Percentiles rank a stretch among this genome's conserved stretches.
phyloP scores from a whole-genome alignment of 2,797 vertebrate genomes.

The Myotis findleyi region DNA sequence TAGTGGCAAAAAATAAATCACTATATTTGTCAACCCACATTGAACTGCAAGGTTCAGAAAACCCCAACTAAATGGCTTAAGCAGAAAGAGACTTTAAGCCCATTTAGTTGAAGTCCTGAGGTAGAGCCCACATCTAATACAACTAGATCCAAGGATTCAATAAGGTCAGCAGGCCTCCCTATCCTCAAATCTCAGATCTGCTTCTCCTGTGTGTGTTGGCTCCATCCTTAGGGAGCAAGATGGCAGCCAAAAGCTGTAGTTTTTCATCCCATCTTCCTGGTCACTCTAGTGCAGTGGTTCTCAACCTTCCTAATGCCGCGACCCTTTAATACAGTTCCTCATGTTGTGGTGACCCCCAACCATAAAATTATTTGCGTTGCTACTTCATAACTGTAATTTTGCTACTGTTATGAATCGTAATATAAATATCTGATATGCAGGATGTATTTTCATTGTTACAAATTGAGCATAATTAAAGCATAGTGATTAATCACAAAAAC shows the following conservation, averaged over 20 bases:
- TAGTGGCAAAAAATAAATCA: not conserved
- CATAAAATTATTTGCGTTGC: too few relatives aligned
- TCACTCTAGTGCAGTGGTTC: not conserved
- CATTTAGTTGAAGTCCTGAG: not conserved
- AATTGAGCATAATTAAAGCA: too few relatives aligned
- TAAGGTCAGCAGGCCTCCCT: not conserved
- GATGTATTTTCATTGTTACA: too few relatives aligned
- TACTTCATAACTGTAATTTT: too few relatives aligned
- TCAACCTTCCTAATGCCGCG: too few relatives aligned
- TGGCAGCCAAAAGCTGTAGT: not conserved
- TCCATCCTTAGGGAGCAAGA: not conserved
- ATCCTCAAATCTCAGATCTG: not conserved
- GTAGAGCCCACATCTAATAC: not conserved
- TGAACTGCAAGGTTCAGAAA: not conserved
- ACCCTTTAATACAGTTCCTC: too few relatives aligned
- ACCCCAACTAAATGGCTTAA: not conserved
- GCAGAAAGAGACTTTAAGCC: not conserved
- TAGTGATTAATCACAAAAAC: too few relatives aligned
- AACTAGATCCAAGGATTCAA: not conserved
- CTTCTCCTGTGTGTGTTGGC: not conserved
- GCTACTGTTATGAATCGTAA: too few relatives aligned
- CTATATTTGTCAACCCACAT: not conserved
- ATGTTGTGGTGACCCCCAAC: too few relatives aligned
- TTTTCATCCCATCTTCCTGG: not conserved
- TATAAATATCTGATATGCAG: too few relatives aligned